Evolutionary conservation across 2,888 invertebrate genomes (phyloP).

Genomic region (Copidosoma aretas): DNA sequence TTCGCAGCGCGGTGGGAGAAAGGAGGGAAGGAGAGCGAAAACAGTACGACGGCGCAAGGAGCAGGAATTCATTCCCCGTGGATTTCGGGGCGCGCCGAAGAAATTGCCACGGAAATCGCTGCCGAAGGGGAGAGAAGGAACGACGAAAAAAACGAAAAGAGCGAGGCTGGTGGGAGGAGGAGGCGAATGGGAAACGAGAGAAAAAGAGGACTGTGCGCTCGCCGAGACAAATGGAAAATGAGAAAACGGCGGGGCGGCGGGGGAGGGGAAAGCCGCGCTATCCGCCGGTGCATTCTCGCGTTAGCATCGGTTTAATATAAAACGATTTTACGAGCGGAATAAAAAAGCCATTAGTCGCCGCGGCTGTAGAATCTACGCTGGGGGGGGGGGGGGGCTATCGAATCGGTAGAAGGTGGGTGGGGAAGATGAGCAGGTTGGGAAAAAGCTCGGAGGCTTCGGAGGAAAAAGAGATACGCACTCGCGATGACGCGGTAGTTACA

Average conservation of each 20-base stretch:
- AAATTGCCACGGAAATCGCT: slow-evolving; percentile 34
- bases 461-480: no score
- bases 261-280: slow-evolving; percentile 8
- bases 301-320: slow-evolving; percentile 52
- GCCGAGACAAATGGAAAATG: slow-evolving; percentile 37
- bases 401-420: no score
- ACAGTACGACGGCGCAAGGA: no score
- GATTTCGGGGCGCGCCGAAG: slow-evolving; percentile 15
- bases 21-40: background rate
- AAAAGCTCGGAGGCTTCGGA: no score
- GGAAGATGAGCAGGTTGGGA: no score
- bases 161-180: background rate
- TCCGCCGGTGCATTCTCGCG: slow-evolving; percentile 46
- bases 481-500: no score
- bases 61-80: background rate
- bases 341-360: slow-evolving; percentile 54
- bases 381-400: slow-evolving; percentile 35
- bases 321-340: slow-evolving; percentile 54
- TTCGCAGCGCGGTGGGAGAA: background rate
- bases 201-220: slow-evolving; percentile 17
- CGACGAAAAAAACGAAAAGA: background rate
- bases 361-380: slow-evolving; percentile 25
- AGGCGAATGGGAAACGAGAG: background rate
- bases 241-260: slow-evolving; percentile 29
- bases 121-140: slow-evolving; percentile 1